A percentile compares a stretch with the other conserved stretches of the same genome.
These are phyloP conservation scores for Rhyacophila evoluta DNA, from an alignment of 2,888 invertebrate genomes.

Conservation along the genomic window DNA sequence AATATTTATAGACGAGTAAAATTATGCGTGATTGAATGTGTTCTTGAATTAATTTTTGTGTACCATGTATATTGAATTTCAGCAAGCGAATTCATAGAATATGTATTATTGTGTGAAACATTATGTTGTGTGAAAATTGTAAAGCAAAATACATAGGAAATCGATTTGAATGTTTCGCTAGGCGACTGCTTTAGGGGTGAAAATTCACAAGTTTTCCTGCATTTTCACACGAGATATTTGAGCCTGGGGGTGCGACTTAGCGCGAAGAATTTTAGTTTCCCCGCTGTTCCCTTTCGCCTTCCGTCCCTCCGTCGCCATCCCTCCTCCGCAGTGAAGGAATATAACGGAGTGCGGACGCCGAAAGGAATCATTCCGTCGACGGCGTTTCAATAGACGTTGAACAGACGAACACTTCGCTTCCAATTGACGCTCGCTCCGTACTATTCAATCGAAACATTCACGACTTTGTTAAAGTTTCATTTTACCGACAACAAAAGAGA, in stretches of 20 bases:
- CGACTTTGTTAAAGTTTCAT: not conserved
- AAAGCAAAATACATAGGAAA: not conserved
- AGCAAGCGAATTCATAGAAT: no score
- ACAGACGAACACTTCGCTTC: not conserved
- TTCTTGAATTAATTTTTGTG: no score
- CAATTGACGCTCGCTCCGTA: not conserved
- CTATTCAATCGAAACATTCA: not conserved
- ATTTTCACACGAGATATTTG: not conserved
- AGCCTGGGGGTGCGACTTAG: not conserved
- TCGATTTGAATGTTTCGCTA: conserved; percentile 4
- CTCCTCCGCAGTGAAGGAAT: conserved; percentile 34
- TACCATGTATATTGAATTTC: no score
- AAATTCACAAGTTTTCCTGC: conserved; percentile 24
- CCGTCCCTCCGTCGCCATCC: conserved; percentile 11
- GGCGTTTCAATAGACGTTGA: conserved; percentile 10
- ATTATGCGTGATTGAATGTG: no score
- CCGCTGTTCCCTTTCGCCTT: not conserved
- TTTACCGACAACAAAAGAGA: not conserved
- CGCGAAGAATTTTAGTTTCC: conserved; percentile 3
- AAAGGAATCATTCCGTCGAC: conserved; percentile 29
- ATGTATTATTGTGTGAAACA: no score
- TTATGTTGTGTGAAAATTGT: no score
- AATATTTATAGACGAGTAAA: no score
- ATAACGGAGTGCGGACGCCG: conserved; percentile 35
- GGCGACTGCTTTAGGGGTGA: not conserved